phyloP scores from a whole-genome alignment of 1,140 invertebrate genomes.

The Globodera ellingtonae region DNA sequence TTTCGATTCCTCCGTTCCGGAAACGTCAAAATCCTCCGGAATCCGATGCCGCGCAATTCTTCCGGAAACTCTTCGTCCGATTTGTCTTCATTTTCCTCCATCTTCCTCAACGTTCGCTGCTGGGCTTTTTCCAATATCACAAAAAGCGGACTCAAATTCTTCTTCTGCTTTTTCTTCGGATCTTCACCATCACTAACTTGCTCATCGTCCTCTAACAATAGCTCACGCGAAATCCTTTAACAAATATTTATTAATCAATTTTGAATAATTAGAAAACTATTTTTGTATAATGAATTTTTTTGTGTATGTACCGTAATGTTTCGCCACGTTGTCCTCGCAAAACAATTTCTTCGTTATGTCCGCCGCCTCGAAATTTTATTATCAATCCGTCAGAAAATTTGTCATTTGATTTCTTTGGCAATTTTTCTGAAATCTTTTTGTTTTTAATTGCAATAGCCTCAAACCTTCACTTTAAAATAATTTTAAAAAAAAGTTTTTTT shows the following conservation, averaged over 20 bases:
- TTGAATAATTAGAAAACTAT: too few species aligned
- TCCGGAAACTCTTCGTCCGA: neutral
- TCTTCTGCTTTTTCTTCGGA: neutral
- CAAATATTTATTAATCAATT: too few species aligned
- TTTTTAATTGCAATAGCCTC: too few species aligned
- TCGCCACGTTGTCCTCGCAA: neutral
- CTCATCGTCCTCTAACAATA: neutral
- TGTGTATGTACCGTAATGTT: neutral
- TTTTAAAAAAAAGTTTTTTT: too few species aligned
- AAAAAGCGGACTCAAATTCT: neutral
- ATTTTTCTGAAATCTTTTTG: neutral
- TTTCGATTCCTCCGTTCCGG: neutral
- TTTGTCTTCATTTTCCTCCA: neutral
- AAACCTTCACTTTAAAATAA: too few species aligned
- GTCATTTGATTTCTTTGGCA: neutral
- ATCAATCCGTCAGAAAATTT: neutral
- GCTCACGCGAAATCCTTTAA: neutral
- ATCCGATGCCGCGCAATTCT: conserved; percentile 1
- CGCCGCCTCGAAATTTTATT: neutral
- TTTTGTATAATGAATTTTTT: too few species aligned
- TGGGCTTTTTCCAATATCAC: neutral
- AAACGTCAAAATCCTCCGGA: neutral
- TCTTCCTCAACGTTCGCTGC: neutral
- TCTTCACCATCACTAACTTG: neutral
- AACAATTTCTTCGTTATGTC: neutral